Evolutionary conservation across 2,113 vertebrate species (phyloP), one percentile per base, ranked within the genome.

Genomic region (Coptodon rendalli): DNA sequence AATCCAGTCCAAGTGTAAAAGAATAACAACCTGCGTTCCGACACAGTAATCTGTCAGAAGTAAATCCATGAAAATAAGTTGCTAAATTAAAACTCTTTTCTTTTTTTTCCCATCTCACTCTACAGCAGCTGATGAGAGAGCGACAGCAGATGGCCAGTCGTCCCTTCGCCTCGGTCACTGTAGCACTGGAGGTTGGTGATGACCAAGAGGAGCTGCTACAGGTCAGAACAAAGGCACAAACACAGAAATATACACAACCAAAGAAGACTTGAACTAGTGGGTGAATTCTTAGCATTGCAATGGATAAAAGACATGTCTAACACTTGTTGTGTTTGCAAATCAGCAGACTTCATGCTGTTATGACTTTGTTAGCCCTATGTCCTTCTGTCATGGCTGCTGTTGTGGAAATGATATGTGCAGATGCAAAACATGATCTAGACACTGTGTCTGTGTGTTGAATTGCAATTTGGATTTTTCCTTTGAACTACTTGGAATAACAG

Each of bases 141-240:
- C 97, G 97, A 90, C 98, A 98, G 81, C 98, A 98, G 97, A 98
- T 98, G 98, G 98, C 98, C 84, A 98, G 98, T 61, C 97, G 98
- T 83, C 98, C 98, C 89, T 99, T 99, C 76, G 97, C 98, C 63
- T 98, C 97, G 13, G 97, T 98, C 87, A 97, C 97, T 13, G 97
- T 98, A 87, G 97, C 96, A 91, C 95, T 99, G 96, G 98, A 99
- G 82, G 92, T 79, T 86, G 90, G 90, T 40, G 90, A 91, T 2
- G 91, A 94, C 86, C 91, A 91, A 17, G 94, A 95, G 63, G 94
- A 96, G 87, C 91, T 92, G 84, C 87, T 93, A 16, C 94, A 94
- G 92, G 94, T 92, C 85, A 92, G 91, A 43, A 19, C 22, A 12
- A 34, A 54, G 4, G 88, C 24, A 61, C 83, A 91, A 34, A 59